Evolutionary conservation across 2,888 invertebrate genomes (phyloP), one percentile per base, ranked within the genome.

Genomic region (Xanthia togata): DNA sequence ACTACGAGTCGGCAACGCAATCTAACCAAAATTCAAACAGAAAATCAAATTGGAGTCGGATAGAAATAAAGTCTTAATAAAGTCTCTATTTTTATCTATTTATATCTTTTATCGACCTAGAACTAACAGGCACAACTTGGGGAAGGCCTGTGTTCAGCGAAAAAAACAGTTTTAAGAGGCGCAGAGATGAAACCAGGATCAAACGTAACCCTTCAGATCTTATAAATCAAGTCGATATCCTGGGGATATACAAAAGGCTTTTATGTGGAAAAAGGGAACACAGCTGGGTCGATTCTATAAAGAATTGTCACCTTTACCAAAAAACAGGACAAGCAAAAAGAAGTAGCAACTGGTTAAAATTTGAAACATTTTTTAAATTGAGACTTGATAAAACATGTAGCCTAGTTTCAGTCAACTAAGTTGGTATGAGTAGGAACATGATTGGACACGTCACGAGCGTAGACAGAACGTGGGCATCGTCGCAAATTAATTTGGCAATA

Each of bases 141-240:
- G 31, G 2, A 31, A 31, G 1, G 31, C 31, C 31, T 31, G 2
- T 31, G 31, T 2, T 31, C 31, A 31, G n/a, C n/a, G 2, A 31
- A 31, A 31, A 31, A 31, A 31, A 31, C 31, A 31, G 31, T 31
- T 31, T 31, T 31, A 2, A 31, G 31, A 2, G 31, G 31, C 41
- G 11, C 35, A 59, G 3, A 53, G 31, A 44, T 67, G 31, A 38
- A 47, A 35, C 50, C 26, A 20, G 38, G 62, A 63, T 63, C 67
- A 65, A 67, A 79, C 67, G 65, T 67, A 55, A 55, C 73, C 68
- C 65, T 62, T 55, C n/a, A 35, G 67, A 79, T 68, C 59, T 63
- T 14, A 41, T 80, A 84, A 68, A 82, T 79, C 73, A 79, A 84
- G 47, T 60, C 67, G 73, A 73, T 70, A 70, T 73, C 41, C 31